Conservation (phyloP, 2,797 vertebrate species). For the Meda fulgida region DNA sequence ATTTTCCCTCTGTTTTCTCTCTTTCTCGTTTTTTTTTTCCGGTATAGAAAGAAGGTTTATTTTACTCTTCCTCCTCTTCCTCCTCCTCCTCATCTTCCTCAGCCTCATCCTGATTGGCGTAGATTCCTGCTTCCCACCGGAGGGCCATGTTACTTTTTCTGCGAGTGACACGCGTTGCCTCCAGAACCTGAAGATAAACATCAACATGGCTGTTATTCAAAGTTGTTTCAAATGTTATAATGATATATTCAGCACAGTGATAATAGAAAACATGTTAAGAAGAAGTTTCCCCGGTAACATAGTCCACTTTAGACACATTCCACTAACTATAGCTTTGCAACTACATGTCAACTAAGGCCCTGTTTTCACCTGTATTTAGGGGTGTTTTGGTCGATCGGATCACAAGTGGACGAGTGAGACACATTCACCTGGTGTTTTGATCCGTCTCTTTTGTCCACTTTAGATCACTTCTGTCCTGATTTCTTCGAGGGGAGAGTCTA, state of each 20-base stretch:
- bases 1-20: conserved; percentile 33
- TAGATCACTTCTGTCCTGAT: background rate
- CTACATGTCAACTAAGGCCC: background rate
- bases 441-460: background rate
- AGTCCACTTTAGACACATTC: background rate
- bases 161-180: conserved; percentile 93
- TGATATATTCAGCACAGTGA: background rate
- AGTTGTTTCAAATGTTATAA: background rate
- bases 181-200: conserved; percentile 84
- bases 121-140: conserved; percentile 89
- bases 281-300: background rate
- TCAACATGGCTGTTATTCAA: background rate
- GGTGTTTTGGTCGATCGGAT: background rate
- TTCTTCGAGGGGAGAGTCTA: too few species aligned
- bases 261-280: background rate
- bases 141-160: conserved; percentile 93
- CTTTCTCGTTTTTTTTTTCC: background rate
- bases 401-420: too few species aligned
- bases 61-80: conserved; percentile 66
- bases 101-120: conserved; percentile 83
- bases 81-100: conserved; percentile 71
- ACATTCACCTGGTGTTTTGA: too few species aligned
- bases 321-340: background rate
- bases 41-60: conserved; percentile 21
- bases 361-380: background rate